Conservation (phyloP, 2,113 vertebrate species). For the Oryzias curvinotus region DNA sequence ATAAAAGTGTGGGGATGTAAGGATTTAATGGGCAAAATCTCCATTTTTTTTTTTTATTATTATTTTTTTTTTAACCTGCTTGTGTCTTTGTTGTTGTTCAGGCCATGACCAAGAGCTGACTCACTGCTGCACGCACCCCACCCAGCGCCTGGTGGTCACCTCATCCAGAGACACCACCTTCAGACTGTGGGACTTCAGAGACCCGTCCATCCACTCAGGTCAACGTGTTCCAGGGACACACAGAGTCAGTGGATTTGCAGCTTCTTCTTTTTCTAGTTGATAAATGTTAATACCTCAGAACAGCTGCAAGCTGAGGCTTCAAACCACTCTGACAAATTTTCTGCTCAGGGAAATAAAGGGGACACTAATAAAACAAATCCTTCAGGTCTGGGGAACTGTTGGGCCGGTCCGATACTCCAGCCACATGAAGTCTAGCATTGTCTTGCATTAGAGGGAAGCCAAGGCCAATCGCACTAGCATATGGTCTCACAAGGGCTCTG, state of each 20-base stretch:
- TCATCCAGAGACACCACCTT: constrained; percentile 97
- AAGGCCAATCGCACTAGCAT: too few species aligned
- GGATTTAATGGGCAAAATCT: too few species aligned
- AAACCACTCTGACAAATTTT: not conserved
- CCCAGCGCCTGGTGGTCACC: constrained; percentile 94
- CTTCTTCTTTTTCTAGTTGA: too few species aligned
- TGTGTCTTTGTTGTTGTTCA: constrained; percentile 57
- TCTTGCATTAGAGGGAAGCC: too few species aligned
- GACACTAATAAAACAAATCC: too few species aligned
- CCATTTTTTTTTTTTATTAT: not conserved
- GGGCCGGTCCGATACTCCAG: too few species aligned
- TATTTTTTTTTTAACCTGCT: not conserved
- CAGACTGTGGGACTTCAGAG: constrained; percentile 98
- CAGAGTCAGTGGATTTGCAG: constrained; percentile 84
- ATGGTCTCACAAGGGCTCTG: too few species aligned
- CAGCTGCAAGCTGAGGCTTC: not conserved
- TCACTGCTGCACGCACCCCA: constrained; percentile 95
- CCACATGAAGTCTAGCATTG: too few species aligned
- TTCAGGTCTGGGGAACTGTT: too few species aligned
- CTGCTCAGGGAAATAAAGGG: too few species aligned
- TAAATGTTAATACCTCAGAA: too few species aligned
- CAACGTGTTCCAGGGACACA: constrained; percentile 99
- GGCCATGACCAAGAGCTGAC: constrained; percentile 98
- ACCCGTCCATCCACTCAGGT: constrained; percentile 98
- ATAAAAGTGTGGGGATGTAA: too few species aligned